Percentiles rank a stretch among this genome's conserved stretches.
These are phyloP conservation scores for Cheilosia scutellata DNA, from an alignment of 2,888 invertebrate genomes.

Conservation along the genomic window DNA sequence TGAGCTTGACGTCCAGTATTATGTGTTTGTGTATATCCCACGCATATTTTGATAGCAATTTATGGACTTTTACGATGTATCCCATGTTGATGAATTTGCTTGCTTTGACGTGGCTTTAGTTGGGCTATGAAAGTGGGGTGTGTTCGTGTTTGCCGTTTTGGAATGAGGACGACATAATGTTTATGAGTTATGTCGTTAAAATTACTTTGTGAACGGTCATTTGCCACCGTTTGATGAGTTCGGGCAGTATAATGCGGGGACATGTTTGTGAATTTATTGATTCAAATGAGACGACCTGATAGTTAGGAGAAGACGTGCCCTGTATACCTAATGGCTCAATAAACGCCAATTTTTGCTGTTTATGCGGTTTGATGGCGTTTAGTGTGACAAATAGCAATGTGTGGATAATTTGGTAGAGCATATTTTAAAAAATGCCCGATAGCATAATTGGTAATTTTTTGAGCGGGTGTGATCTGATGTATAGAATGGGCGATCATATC, in stretches of 20 bases:
- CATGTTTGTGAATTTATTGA: conserved; percentile 29
- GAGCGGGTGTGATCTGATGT: no score
- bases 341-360: neutral
- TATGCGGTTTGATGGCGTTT: neutral
- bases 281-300: conserved; percentile 18
- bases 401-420: no score
- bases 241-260: conserved; percentile 19
- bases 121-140: neutral
- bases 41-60: conserved; percentile 28
- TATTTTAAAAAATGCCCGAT: no score
- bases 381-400: neutral
- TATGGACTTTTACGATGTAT: conserved; percentile 42
- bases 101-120: neutral
- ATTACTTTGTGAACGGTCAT: conserved; percentile 53
- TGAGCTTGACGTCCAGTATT: conserved; percentile 29
- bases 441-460: no score
- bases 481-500: no score
- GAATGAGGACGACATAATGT: conserved; percentile 5
- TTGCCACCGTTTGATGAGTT: conserved; percentile 37
- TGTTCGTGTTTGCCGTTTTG: neutral
- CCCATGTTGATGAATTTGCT: conserved; percentile 24
- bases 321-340: neutral
- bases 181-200: conserved; percentile 49
- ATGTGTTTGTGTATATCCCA: neutral
- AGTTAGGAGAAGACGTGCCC: conserved; percentile 3